Percentiles rank a stretch among this genome's conserved stretches.
Evolutionary conservation across 2,797 vertebrate genomes (phyloP).

Genomic region (Spinus olivaceus): DNA sequence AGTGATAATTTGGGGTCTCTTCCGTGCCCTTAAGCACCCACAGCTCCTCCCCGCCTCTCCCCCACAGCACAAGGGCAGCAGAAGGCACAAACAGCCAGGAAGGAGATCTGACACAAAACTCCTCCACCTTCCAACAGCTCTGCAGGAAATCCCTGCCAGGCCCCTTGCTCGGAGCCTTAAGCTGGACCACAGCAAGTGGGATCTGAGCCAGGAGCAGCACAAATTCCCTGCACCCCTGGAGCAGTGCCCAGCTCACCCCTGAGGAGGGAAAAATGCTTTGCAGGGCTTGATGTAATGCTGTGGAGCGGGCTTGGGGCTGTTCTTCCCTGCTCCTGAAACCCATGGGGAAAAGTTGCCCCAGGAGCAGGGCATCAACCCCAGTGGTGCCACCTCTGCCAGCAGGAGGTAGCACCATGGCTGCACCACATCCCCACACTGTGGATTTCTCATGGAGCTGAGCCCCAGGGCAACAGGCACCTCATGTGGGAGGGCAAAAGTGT

Average conservation of each 20-base stretch:
- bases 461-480: not conserved
- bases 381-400: not conserved
- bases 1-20: not conserved
- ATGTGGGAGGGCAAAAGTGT: not conserved
- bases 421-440: not conserved
- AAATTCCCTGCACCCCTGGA: not conserved
- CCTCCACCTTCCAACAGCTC: not conserved
- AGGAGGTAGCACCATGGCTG: not conserved
- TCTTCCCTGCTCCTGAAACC: not conserved
- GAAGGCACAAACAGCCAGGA: not conserved
- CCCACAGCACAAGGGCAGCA: not conserved
- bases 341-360: not conserved
- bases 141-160: not conserved
- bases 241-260: not conserved
- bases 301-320: fast-evolving
- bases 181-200: not conserved
- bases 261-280: not conserved
- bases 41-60: not conserved
- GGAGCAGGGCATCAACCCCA: not conserved
- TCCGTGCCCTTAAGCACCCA: not conserved
- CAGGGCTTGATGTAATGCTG: not conserved
- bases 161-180: fast-evolving
- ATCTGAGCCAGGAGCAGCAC: not conserved
- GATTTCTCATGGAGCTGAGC: not conserved
- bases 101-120: not conserved